Conservation (phyloP, 2,888 invertebrate species). For the Drosophila birchii region DNA sequence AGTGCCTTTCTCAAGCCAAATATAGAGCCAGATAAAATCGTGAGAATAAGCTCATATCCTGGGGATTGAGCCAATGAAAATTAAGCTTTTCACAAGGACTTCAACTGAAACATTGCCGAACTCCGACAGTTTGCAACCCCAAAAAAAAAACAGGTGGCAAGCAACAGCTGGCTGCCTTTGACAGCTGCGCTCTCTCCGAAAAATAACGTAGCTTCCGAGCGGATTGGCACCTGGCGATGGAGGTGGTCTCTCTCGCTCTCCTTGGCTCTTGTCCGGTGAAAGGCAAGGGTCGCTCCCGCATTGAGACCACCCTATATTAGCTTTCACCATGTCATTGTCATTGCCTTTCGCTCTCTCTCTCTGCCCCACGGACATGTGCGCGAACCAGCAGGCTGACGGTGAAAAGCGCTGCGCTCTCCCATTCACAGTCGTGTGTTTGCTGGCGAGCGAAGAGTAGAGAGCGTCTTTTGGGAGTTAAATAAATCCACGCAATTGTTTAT, state of each 20-base stretch:
- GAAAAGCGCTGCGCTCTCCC: slow-evolving; percentile 33
- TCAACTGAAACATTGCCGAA: not conserved
- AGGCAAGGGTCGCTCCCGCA: not conserved
- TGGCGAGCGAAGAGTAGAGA: slow-evolving; percentile 44
- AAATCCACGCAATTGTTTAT: slow-evolving; percentile 35
- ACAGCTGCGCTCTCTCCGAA: slow-evolving; percentile 20
- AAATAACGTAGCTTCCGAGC: not conserved
- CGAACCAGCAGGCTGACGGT: slow-evolving; percentile 6
- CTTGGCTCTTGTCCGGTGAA: not conserved
- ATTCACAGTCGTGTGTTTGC: slow-evolving; percentile 49
- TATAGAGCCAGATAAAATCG: not conserved
- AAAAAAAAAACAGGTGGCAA: slow-evolving; percentile 40
- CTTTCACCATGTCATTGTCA: slow-evolving; percentile 3
- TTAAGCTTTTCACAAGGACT: not conserved
- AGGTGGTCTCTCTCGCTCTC: not conserved
- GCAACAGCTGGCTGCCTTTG: slow-evolving; percentile 43
- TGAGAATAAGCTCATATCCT: not conserved
- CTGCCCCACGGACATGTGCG: not conserved
- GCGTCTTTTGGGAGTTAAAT: slow-evolving; percentile 21
- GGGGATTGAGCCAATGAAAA: not conserved
- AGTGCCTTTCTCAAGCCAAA: not conserved
- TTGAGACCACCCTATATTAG: not conserved
- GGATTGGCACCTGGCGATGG: slow-evolving; percentile 3
- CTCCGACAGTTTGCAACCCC: slow-evolving; percentile 9
- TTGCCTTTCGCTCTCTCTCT: not conserved